Evolutionary conservation across 1,140 invertebrate genomes (phyloP).

Genomic region (Melipona quadrifasciata): DNA sequence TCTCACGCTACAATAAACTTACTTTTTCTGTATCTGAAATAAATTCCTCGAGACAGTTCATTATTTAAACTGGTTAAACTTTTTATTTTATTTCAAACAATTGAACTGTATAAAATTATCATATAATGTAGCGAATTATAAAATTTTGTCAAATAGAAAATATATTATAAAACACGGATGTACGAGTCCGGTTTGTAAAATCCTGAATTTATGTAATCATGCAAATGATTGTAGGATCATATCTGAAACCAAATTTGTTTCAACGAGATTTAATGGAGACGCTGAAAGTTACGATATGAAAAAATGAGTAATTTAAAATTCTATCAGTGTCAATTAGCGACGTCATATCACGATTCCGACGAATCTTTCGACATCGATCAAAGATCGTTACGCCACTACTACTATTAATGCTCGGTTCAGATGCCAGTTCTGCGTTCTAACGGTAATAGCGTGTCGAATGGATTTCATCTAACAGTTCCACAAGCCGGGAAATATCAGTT

Average conservation of each 20-base stretch:
- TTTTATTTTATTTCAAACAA: too few species aligned
- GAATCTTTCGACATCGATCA: slow-evolving; percentile 22
- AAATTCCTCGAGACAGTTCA: too few species aligned
- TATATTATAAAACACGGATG: background rate
- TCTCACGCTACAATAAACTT: too few species aligned
- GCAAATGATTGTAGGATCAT: background rate
- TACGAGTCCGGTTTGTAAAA: background rate
- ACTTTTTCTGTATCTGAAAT: too few species aligned
- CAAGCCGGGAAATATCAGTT: background rate
- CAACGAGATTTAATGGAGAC: background rate
- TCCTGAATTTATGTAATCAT: background rate
- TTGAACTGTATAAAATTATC: too few species aligned
- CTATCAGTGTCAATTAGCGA: slow-evolving; percentile 11
- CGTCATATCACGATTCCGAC: background rate
- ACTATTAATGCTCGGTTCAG: background rate
- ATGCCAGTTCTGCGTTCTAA: background rate
- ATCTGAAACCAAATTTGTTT: background rate
- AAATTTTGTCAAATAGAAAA: background rate
- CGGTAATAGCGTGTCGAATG: background rate
- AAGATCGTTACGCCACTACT: slow-evolving; percentile 1
- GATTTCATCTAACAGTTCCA: background rate
- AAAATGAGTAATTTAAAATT: background rate
- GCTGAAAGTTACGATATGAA: background rate
- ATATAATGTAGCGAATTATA: background rate
- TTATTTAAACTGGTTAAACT: too few species aligned